phyloP scores from a whole-genome alignment of 2,888 invertebrate genomes.

The Ypsolopha sequella region DNA sequence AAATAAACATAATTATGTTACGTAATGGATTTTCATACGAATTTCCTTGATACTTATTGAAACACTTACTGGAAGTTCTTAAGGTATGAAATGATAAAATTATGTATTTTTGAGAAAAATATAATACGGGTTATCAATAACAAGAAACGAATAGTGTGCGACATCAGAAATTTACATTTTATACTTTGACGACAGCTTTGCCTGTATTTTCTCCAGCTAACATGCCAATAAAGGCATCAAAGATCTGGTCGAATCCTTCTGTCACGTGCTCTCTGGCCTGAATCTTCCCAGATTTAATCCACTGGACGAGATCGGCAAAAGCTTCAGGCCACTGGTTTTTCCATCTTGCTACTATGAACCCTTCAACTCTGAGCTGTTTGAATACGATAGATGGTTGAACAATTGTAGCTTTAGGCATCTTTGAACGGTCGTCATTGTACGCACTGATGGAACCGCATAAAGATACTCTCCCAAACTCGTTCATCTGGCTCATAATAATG shows the following conservation, averaged over 20 bases:
- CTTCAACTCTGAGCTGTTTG: constrained; percentile 74
- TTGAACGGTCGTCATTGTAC: constrained; percentile 44
- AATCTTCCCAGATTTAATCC: constrained; percentile 76
- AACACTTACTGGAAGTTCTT: too few relatives aligned
- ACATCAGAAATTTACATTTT: constrained; percentile 11
- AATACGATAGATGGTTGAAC: constrained; percentile 67
- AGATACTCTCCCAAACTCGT: constrained; percentile 67
- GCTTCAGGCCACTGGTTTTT: constrained; percentile 68
- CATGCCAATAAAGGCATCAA: constrained; percentile 75
- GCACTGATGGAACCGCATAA: constrained; percentile 74
- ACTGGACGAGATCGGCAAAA: constrained; percentile 64
- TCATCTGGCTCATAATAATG: constrained; percentile 72
- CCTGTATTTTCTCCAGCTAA: constrained; percentile 74
- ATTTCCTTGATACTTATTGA: too few relatives aligned
- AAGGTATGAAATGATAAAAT: too few relatives aligned
- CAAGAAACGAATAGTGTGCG: too few relatives aligned
- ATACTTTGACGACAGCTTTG: constrained; percentile 76
- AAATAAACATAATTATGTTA: too few relatives aligned
- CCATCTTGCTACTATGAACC: constrained; percentile 70
- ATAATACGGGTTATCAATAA: too few relatives aligned
- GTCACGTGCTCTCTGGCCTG: constrained; percentile 75
- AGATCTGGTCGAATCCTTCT: constrained; percentile 78
- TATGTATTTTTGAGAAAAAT: too few relatives aligned
- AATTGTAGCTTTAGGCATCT: constrained; percentile 38
- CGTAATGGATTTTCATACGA: too few relatives aligned